A percentile compares a stretch with the other conserved stretches of the same genome.
phyloP scores from a whole-genome alignment of 2,113 vertebrate species.

The Bombycilla garrulus region DNA sequence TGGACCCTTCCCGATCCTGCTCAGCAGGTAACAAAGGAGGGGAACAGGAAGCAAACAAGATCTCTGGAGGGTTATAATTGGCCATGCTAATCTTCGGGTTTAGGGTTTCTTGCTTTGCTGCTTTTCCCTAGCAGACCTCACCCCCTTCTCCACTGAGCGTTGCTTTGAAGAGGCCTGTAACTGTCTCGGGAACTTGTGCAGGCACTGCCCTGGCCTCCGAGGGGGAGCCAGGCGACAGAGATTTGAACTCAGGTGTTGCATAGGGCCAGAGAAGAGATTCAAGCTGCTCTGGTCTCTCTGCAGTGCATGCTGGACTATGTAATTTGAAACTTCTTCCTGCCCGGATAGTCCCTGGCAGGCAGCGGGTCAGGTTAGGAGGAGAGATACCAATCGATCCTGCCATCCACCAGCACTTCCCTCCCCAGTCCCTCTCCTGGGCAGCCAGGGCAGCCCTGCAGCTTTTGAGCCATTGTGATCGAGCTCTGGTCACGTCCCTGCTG shows the following conservation, averaged over 20 bases:
- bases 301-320: background rate
- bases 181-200: background rate
- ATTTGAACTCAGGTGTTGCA: background rate
- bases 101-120: conserved; percentile 51
- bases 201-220: background rate
- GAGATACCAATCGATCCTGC: background rate
- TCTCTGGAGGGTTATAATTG: background rate
- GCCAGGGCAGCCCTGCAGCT: background rate
- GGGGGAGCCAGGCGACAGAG: background rate
- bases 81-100: conserved; percentile 9
- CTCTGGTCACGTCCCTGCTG: background rate
- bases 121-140: background rate
- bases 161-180: conserved; percentile 7
- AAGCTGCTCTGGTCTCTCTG: background rate
- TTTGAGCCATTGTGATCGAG: rapidly evolving
- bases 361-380: background rate
- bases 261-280: background rate
- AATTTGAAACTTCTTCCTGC: background rate
- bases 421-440: background rate
- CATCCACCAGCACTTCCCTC: background rate
- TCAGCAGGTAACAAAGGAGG: conserved; percentile 14
- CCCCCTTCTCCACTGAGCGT: rapidly evolving
- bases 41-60: conserved; percentile 33
- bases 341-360: rapidly evolving
- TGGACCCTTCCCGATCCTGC: background rate